Evolutionary conservation across 2,113 vertebrate species (phyloP), one percentile per base, ranked within the genome.

Genomic region (Pomatorhinus ruficollis): DNA sequence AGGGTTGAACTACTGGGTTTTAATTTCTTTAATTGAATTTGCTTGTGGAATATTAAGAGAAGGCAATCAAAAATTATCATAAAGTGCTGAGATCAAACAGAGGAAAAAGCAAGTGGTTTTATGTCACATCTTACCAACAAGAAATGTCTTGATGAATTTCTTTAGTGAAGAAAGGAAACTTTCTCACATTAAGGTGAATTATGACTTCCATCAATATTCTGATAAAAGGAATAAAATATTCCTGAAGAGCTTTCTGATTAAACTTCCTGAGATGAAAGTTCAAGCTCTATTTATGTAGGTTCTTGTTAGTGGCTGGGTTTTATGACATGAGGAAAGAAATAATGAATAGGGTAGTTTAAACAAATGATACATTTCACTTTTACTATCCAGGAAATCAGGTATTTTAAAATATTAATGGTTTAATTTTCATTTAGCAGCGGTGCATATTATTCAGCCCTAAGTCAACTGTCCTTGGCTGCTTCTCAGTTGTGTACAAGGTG

Each of bases 11-110:
- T 74, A 35, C 90, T 83, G 49, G 9, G 45, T 68, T 94, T 75
- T 90, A 76, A 85, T 96, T 94, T 79, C 77, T 91, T 85, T 88
- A 95, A 94, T 75, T 96, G 87, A 96, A 93, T 96, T 96, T 93
- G 71, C 92, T 69, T 59, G 78, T 83, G 87, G 91, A 70, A 81
- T 95, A 87, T 90, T 49, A 91, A 94, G 50, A 91, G 82, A 45
- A 53, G 81, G 77, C 71, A 40, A 77, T 96, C 95, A 96, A 90
- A 93, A 93, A 95, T 94, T 92, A 39, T 39, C 88, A 75, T 90
- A 63, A 95, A 74, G 85, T n/a, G 71, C 90, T 56, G 84, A 88
- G 87, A 93, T 95, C 85, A 95, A 93, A 93, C 42, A 83, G 79
- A 86, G 59, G 85, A 31, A 93, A 90, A 96, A 83, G 72, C 78